Evolutionary conservation across 2,113 vertebrate species (phyloP), one percentile per base, ranked within the genome.

Genomic region (Burhinus oedicnemus): DNA sequence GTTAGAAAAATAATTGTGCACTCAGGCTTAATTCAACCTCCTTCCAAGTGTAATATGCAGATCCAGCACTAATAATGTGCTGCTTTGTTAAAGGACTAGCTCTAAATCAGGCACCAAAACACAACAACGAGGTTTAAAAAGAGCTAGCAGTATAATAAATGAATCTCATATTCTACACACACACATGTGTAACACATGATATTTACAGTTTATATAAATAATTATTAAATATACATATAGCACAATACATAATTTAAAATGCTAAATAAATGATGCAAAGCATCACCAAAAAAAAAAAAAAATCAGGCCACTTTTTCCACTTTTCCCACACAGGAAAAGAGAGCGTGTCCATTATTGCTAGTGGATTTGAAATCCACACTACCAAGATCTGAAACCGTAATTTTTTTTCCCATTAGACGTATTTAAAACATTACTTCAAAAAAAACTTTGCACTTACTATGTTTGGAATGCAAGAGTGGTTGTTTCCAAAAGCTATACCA

Each of bases 401-500:
- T 17, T 84, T 87, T 52, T 78, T 62, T 75, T 71, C 85, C 70
- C 66, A 82, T 81, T 57, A 58, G 32, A 79, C 15, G 25, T 85
- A 75, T 79, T 95, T 82, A 52, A 52, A 89, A 84, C 66, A 78
- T 62, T 81, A 68, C 70, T 95, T 95, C 78, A 83, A 82, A 97
- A 82, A 25, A 78, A 90, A 92, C 38, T 82, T 92, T 54, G 45
- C 61, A 79, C 29, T 81, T 83, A 85, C 38, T 94, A 68, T 64
- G 57, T 79, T 80, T 86, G 86, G 51, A 92, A 82, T 79, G 70
- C 70, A 86, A 92, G 71, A 84, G 52, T 84, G n/a, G 30, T 69
- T 91, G 64, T 83, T 95, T 91, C 55, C 64, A 90, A 93, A 94
- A 91, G 83, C 27, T 90, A 71, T 78, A 82, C n/a, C 70, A 79